Base-by-base conservation (phyloP, 2,888 invertebrate species). In the Machimus atricapillus region DNA sequence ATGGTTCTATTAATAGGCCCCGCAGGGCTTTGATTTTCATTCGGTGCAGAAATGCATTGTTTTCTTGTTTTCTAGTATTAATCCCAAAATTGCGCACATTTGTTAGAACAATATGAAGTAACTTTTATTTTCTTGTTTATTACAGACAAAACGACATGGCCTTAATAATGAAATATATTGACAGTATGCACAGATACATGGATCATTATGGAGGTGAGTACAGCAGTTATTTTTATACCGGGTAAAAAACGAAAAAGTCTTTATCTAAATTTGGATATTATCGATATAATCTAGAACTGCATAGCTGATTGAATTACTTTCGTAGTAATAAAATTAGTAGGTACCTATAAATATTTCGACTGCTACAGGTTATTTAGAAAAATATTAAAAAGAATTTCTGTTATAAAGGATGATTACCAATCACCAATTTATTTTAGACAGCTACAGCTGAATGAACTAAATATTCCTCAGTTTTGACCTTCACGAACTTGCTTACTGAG, bases 191-290 rank as follows among this genome's bases (percentile, higher is more conserved):
- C 93, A 94, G 94, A 92, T 95, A 96, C 92, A 95, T 97, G 94
- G 95, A 97, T 93, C 96, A 95, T 94, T 94, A 96, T 94, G 96
- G 96, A 94, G 97, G 97, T 97, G 93, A 95, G 95, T 74, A 16
- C 16, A 5, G 7, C 14, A 34, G 19, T 34, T 66, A 19, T 83
- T 27, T 93, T 66, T 82, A 66, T 66, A 19, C 1, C 19, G n/a
- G n/a, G 52, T 52, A 0, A n/a, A 5, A 46, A 52, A n/a, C n/a
- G 52, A n/a, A n/a, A n/a, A 1, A n/a, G 16, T 52, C 2, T n/a
- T 52, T 16, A 52, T 52, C 16, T 52, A 52, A 16, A 16, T n/a
- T 6, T 7, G 52, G 4, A n/a, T 19, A 2, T 7, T 52, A 52
- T n/a, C 16, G 52, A 52, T 4, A 52, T 52, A n/a, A n/a, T 52